These are phyloP conservation scores for Xylocopa sonorina DNA, from an alignment of 1,140 invertebrate genomes.

Conservation along the genomic window DNA sequence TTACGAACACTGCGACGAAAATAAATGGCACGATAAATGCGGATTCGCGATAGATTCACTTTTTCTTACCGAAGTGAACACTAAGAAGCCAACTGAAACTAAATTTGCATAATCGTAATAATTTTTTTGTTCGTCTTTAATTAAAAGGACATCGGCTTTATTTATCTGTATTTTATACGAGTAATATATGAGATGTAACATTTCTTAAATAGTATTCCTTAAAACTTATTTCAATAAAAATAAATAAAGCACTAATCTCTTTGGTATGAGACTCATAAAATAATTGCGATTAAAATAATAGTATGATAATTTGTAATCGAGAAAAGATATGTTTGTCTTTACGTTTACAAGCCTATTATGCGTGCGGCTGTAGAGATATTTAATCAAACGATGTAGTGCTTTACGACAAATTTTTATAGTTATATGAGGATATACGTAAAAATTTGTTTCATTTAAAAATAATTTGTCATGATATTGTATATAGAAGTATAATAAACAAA, in stretches of 20 bases:
- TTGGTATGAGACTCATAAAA: conserved; percentile 60
- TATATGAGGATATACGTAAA: conserved; percentile 13
- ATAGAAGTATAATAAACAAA: conserved; percentile 46
- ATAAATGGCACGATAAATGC: conserved; percentile 54
- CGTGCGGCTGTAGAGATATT: neutral
- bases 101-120: conserved; percentile 3
- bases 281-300: conserved; percentile 27
- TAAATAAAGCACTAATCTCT: conserved; percentile 70
- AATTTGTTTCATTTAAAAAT: conserved; percentile 43
- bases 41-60: conserved; percentile 17
- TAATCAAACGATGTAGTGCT: conserved; percentile 15
- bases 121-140: neutral
- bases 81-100: conserved; percentile 25
- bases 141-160: conserved; percentile 34
- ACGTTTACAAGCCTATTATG: conserved; percentile 10
- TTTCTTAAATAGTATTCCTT: conserved; percentile 44
- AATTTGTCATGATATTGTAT: conserved; percentile 44
- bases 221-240: conserved; percentile 57
- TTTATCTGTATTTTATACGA: conserved; percentile 25
- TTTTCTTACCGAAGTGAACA: conserved; percentile 19
- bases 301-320: conserved; percentile 38
- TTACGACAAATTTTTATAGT: conserved; percentile 34
- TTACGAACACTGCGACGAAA: conserved; percentile 37
- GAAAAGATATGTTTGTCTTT: neutral
- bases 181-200: conserved; percentile 37